Evolutionary conservation across 2,113 vertebrate species (phyloP), one percentile per base, ranked within the genome.

Genomic region (Crotophaga sulcirostris): DNA sequence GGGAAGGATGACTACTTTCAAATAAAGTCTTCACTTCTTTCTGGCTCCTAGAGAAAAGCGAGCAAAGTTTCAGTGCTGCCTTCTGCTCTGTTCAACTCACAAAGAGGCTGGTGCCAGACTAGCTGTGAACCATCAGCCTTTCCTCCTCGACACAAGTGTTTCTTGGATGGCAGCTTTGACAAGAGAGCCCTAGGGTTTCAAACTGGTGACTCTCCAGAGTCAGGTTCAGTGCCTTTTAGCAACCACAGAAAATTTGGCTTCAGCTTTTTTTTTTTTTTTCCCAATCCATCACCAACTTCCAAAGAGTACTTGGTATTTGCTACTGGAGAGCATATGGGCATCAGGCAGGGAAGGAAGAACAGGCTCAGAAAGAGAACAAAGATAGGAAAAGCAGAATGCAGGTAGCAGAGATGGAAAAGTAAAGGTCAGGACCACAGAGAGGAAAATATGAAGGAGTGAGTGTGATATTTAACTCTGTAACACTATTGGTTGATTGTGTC

Each of bases 401-500:
- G 38, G 44, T 67, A 68, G 45, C 62, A 87, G 21, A 63, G 56
- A 56, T n/a, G 36, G 54, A 89, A 76, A 14, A 92, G 23, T 69
- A 87, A 94, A 95, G 54, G 62, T 91, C 87, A 94, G 45, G 38
- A 87, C 58, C 5, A 2, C 9, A 76, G 73, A 77, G 62, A 94
- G 28, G 23, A 69, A 79, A 44, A 72, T 58, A 72, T 33, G 58
- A 84, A 59, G 34, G 40, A 90, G 54, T 21, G 40, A 44, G 8
- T 58, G 49, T 78, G 77, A 64, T 87, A 91, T 96, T 96, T 94
- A 93, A 66, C 62, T 94, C 52, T 24, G 36, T 55, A 79, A 78
- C 28, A 21, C 20, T 60, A 9, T 36, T 87, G 90, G 26, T 14
- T 89, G 56, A 38, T 52, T 79, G n/a, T 74, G 73, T 78, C 87